These are phyloP conservation scores for Neodiprion pinetum DNA, from an alignment of 1,140 invertebrate genomes.

Conservation along the genomic window DNA sequence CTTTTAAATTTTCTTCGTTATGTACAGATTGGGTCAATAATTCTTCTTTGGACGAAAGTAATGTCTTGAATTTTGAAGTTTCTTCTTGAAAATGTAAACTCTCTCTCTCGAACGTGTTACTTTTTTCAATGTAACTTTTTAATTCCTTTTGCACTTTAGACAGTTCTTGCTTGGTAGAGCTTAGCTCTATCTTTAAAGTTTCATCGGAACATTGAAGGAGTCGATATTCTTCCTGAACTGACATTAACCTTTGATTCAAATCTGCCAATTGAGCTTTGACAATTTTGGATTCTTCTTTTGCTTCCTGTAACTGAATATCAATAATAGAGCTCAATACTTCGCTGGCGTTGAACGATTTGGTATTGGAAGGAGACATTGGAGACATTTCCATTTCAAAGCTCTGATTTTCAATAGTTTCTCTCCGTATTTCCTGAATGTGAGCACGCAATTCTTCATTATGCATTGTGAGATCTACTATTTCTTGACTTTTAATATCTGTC, in stretches of 20 bases:
- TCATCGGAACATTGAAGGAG: slow-evolving; percentile 23
- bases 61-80: neutral
- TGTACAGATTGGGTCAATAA: slow-evolving; percentile 7
- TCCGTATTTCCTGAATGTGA: slow-evolving; percentile 46
- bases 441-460: slow-evolving; percentile 51
- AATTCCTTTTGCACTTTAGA: slow-evolving; percentile 12
- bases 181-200: slow-evolving; percentile 37
- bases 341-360: slow-evolving; percentile 38
- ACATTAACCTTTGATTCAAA: neutral
- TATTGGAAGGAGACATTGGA: slow-evolving; percentile 23
- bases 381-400: slow-evolving; percentile 52
- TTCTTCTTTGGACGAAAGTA: neutral
- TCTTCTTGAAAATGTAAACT: neutral
- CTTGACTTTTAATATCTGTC: slow-evolving; percentile 47
- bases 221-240: slow-evolving; percentile 20
- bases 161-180: slow-evolving; percentile 24
- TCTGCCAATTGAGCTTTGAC: neutral
- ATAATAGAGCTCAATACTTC: slow-evolving; percentile 56
- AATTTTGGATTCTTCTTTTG: slow-evolving; percentile 35
- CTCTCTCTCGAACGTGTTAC: no score
- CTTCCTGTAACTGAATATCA: slow-evolving; percentile 56
- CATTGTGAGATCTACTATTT: slow-evolving; percentile 46
- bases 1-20: slow-evolving; percentile 29
- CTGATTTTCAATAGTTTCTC: slow-evolving; percentile 34
- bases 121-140: no score